A percentile compares a stretch with the other conserved stretches of the same genome.
These are phyloP conservation scores for Phoenoteleia sp. DNA, from an alignment of 2,888 invertebrate genomes.

Conservation along the genomic window DNA sequence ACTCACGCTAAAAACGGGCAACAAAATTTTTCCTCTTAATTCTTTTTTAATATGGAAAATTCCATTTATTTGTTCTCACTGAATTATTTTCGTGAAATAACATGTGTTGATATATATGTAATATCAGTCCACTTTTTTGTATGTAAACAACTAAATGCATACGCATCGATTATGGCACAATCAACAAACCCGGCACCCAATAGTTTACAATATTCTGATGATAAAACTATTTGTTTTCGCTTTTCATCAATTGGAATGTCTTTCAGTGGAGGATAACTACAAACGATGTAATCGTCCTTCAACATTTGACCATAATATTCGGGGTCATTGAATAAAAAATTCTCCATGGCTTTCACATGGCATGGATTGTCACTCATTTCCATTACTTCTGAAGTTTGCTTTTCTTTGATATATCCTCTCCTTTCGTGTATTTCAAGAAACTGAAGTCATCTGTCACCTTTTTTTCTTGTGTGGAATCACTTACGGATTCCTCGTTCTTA, in stretches of 20 bases:
- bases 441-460: no score
- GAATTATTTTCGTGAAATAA: no score
- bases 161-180: background rate
- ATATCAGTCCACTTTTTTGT: background rate
- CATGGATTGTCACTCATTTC: background rate
- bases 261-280: background rate
- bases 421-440: no score
- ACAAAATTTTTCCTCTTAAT: no score
- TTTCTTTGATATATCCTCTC: background rate
- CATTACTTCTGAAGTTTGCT: no score
- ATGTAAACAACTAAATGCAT: background rate
- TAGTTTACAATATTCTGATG: no score
- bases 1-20: no score
- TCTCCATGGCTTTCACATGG: background rate
- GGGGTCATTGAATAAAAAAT: constrained; percentile 2
- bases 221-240: background rate
- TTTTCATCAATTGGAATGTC: background rate
- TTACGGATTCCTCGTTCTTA: no score
- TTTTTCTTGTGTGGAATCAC: no score
- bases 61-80: no score
- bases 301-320: background rate
- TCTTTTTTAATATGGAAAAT: no score
- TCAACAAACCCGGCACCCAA: no score
- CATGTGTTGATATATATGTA: background rate
- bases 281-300: background rate